Base-by-base conservation (phyloP, 2,888 invertebrate species). In the Erebia ligea region DNA sequence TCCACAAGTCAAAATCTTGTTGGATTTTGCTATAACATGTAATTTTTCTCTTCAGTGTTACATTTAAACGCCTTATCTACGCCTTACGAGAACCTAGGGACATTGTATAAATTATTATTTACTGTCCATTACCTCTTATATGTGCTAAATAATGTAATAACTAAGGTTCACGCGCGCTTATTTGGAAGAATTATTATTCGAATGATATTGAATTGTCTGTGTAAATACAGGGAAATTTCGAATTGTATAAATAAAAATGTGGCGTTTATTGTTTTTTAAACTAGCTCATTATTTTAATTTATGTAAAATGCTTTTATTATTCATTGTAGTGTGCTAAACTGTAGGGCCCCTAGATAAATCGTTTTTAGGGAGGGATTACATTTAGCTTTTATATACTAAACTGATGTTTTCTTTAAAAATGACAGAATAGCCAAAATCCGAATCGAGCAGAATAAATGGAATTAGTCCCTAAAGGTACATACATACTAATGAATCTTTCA, bases 161-260 rank as follows among this genome's bases (percentile, higher is more conserved):
- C 8, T 52, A 52, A 17, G 17, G 17, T 17, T 17, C 58, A 40
- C 34, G 40, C 58, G 40, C 34, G n/a, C 52, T 52, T 13, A 25
- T 59, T 58, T 9, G n/a, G 10, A 59, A n/a, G 17, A 59, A 17
- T 17, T 1, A 52, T 17, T 59, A 59, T 59, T 59, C 17, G 17
- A 40, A 59, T 42, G 3, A 59, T 45, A 13, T 62, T 56, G 42
- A 40, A 17, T 19, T 10, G 45, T 62, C 11, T 62, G 5, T 62
- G 19, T 62, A 15, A 45, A 62, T 62, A 62, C 61, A 21, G 61
- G 61, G 45, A 42, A 13, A 19, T 40, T 61, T 17, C 34, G 19
- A 21, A 45, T 42, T 42, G 40, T 11, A 21, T 19, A 15, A 13
- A 45, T 17, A 61, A 17, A 40, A n/a, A 19, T 62, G 45, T 45